These are phyloP conservation scores for Steinernema scapterisci DNA, from an alignment of 2,888 invertebrate species.

Conservation along the genomic window DNA sequence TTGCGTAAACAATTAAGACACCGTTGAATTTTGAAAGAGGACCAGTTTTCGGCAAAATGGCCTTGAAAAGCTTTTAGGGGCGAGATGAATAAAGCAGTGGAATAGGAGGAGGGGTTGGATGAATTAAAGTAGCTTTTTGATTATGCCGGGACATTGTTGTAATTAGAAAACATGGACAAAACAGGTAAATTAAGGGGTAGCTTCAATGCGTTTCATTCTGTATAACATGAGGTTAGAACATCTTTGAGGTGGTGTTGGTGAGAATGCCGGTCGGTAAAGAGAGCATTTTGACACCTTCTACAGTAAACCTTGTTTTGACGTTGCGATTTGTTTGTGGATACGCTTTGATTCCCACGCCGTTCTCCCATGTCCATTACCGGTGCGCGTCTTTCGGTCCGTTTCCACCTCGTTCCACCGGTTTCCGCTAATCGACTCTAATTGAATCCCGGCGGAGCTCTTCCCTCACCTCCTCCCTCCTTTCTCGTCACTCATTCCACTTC, in stretches of 20 bases:
- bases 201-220: too few species aligned
- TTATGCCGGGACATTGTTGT: too few species aligned
- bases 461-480: not conserved
- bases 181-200: too few species aligned
- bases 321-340: not conserved
- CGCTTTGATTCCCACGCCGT: not conserved
- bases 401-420: not conserved
- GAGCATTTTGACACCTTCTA: not conserved
- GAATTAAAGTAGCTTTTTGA: too few species aligned
- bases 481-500: not conserved
- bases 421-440: slow-evolving; percentile 22
- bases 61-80: slow-evolving; percentile 1
- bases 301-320: too few species aligned
- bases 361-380: not conserved
- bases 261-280: not conserved
- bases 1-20: slow-evolving; percentile 6
- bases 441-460: not conserved
- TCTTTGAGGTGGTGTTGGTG: not conserved
- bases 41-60: slow-evolving; percentile 1
- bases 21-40: not conserved
- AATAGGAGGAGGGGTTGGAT: too few species aligned
- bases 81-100: not conserved
- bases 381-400: not conserved
- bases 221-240: too few species aligned
- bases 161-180: too few species aligned